phyloP scores from a whole-genome alignment of 2,888 invertebrate genomes.

The Nephrotoma guestfalica region DNA sequence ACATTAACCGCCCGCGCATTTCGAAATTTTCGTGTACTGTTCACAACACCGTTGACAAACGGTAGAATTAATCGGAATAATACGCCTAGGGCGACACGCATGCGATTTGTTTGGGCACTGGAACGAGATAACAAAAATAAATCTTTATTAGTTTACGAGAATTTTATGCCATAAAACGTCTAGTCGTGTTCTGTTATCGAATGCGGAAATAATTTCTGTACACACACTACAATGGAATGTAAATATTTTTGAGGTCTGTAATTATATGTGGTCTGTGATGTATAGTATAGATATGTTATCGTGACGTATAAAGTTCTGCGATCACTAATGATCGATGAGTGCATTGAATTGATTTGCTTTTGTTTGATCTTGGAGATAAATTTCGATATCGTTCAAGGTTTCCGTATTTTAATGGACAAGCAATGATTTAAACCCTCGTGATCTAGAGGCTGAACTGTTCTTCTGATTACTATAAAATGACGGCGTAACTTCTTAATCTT shows the following conservation, averaged over 20 bases:
- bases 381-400: no score
- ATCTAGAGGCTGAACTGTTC: no score
- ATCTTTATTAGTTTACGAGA: neutral
- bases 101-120: constrained; percentile 21
- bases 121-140: constrained; percentile 8
- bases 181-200: neutral
- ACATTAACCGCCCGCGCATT: constrained; percentile 21
- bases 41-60: constrained; percentile 26
- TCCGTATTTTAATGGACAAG: no score
- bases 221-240: no score
- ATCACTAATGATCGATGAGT: neutral
- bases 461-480: no score
- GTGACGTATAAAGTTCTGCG: neutral
- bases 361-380: no score
- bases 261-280: neutral
- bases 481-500: no score
- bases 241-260: neutral
- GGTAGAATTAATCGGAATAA: constrained; percentile 28
- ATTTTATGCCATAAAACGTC: neutral
- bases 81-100: constrained; percentile 27
- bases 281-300: neutral
- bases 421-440: no score
- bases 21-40: constrained; percentile 27
- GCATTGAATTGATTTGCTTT: neutral
- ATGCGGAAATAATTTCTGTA: neutral